Base-by-base conservation (phyloP, 2,113 vertebrate species). In the Indicator maculatus region DNA sequence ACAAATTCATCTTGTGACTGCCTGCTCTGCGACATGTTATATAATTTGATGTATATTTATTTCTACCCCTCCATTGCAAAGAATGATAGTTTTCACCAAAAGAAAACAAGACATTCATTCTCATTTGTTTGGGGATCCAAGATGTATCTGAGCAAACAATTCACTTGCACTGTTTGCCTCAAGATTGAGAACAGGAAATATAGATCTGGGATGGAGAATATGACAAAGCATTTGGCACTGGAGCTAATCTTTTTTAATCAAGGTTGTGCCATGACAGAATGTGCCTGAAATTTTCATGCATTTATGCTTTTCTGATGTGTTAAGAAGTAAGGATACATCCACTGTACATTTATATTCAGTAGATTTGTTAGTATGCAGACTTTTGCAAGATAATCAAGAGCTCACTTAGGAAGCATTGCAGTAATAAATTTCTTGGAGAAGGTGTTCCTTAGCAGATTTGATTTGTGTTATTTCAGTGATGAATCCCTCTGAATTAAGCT, bases 11-110 rank as follows among this genome's bases (percentile, higher is more conserved):
- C 84, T 97, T 87, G n/a, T 39, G 66, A 75, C 74, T 96, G 20
- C 94, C 91, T 88, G 39, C 73, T 94, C 45, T 95, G 85, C 86
- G 92, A 39, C 12, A 72, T 36, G 45, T 74, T 83, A 80, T 73
- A 33, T 95, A 59, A 91, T 96, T 96, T 96, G 88, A 95, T 95
- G 76, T 75, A 85, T 94, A 91, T 79, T 52, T 92, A 95, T 97
- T 98, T 97, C 90, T 96, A 97, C 93, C 45, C 14, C 44, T 90
- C 65, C 72, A 74, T 93, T 89, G 50, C 53, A 94, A 96, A 91
- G 38, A 96, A 95, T 94, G 83, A 85, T 19, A 33, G 30, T 77
- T 96, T 95, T 95, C 82, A 87, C 85, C 56, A 88, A 90, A 83
- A 75, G 72, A 84, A 84, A 96, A 91, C 75, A 95, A 87, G 58